Evolutionary conservation across 2,888 invertebrate species (phyloP).

Genomic region (Eremobia ochroleuca): DNA sequence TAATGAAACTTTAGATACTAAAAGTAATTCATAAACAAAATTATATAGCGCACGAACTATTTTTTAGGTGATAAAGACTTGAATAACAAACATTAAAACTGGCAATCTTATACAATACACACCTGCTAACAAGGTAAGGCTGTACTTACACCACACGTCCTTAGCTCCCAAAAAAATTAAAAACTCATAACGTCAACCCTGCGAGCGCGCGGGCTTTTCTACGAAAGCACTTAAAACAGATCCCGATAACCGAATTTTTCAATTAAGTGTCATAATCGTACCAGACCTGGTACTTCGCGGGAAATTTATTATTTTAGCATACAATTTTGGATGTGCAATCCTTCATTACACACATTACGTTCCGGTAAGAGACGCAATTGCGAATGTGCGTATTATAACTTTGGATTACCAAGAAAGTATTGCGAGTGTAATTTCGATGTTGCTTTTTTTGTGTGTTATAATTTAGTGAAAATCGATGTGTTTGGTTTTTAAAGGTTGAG

Average conservation of each 20-base stretch:
- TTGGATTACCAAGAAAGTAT: slow-evolving; percentile 65
- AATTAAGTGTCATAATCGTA: slow-evolving; percentile 89
- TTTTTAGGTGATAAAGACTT: neutral
- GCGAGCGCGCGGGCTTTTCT: slow-evolving; percentile 75
- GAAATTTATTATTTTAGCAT: slow-evolving; percentile 86
- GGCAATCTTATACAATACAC: neutral
- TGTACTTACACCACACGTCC: neutral
- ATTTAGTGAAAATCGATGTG: slow-evolving; percentile 51
- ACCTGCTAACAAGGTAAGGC: neutral
- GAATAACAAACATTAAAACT: neutral
- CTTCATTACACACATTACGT: slow-evolving; percentile 78
- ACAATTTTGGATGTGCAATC: slow-evolving; percentile 83
- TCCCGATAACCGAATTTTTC: slow-evolving; percentile 88
- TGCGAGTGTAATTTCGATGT: slow-evolving; percentile 52
- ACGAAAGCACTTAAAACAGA: slow-evolving; percentile 86
- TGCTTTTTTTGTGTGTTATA: slow-evolving; percentile 49
- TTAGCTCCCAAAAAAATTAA: neutral
- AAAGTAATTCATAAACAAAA: neutral
- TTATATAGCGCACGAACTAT: neutral
- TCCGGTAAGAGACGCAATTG: slow-evolving; percentile 71
- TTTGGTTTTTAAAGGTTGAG: slow-evolving; percentile 22
- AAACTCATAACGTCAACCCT: slow-evolving; percentile 75
- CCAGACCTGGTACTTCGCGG: slow-evolving; percentile 76
- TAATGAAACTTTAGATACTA: neutral
- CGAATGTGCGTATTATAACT: slow-evolving; percentile 60